Evolutionary conservation across 2,888 invertebrate species (phyloP), one percentile per base, ranked within the genome.

Genomic region (Yponomeuta evonymella): DNA sequence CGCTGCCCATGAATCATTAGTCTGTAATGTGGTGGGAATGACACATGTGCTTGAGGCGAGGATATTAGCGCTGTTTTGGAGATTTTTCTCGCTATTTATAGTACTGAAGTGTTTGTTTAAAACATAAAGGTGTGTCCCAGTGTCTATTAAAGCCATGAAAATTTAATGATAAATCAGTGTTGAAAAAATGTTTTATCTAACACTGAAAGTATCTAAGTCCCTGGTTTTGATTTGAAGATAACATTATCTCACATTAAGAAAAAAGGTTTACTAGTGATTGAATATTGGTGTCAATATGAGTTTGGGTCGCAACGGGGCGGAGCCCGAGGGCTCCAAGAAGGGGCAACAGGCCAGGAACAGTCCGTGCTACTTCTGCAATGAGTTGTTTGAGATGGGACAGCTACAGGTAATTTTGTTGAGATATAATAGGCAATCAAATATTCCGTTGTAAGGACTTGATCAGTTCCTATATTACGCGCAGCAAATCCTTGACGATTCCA

Each of bases 311-410:
- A 79, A 76, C 29, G 75, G 75, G 51, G 75, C 72, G 36, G 75
- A 70, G 33, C 11, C 67, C 36, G 63, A 58, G 75, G 68, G 72
- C 73, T 73, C 71, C 71, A 23, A 73, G 67, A 2, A 74, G 51
- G 51, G 73, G 29, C 69, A 77, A 75, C 69, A 87, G 83, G 70
- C 83, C 62, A 90, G 88, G 75, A 93, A 94, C 74, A 93, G 94
- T 58, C 92, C 93, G 2, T 95, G 95, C 76, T 94, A 95, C 78
- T 95, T 95, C 83, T 95, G 95, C 83, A 94, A 94, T 78, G 94
- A 95, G 73, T 82, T 93, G 80, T 94, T 95, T 72, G 94, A 94
- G 75, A 93, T 94, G 82, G 94, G 95, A 73, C 93, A 94, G 2
- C 87, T 95, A 76, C 93, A 94, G 93, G 95, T 95, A 83, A 80